Evolutionary conservation across 2,797 vertebrate species (phyloP), one percentile per base, ranked within the genome.

Genomic region (Sebastes glaucus): DNA sequence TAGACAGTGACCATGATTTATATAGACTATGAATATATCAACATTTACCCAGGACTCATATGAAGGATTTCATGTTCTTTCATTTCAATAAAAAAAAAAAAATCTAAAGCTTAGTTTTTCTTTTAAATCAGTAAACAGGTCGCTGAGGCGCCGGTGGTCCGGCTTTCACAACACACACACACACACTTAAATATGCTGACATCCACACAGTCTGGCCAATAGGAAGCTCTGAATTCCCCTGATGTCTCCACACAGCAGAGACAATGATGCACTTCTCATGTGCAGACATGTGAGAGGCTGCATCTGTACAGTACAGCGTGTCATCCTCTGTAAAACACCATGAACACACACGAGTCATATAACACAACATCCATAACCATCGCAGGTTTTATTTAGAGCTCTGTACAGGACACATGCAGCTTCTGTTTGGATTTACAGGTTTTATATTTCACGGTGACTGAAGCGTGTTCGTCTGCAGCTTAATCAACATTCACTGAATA

Each of bases 301-400:
- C 55, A 30, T 33, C 16, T 49, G 27, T n/a, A 61, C 32, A 63
- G 16, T 53, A 61, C 32, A 63, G 16, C 28, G 18, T 61, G 28
- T 14, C 11, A 52, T 52, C 20, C 49, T 52, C 20, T n/a, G 20
- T 8, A 52, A 52, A 52, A 59, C 57, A 60, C 57, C 9, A 33
- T n/a, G 35, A 11, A 35, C 61, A 35, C 61, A 35, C 61, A 16
- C 59, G 18, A 20, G 46, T 49, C 46, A 49, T 20, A 49, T 20
- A 49, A 52, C 55, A 27, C n/a, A 60, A 4, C 66, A 23, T 22
- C 59, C 2, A 9, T 13, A 5, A 7, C 28, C 11, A 38, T 55
- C 10, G 5, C 66, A 82, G 69, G 27, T 27, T 87, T 80, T 85
- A 83, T 88, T 88, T 5, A 28, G 30, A n/a, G 55, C 18, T 63